A percentile compares a stretch with the other conserved stretches of the same genome.
These are phyloP conservation scores for Spodoptera litura DNA, from an alignment of 1,140 invertebrate species.

Conservation along the genomic window DNA sequence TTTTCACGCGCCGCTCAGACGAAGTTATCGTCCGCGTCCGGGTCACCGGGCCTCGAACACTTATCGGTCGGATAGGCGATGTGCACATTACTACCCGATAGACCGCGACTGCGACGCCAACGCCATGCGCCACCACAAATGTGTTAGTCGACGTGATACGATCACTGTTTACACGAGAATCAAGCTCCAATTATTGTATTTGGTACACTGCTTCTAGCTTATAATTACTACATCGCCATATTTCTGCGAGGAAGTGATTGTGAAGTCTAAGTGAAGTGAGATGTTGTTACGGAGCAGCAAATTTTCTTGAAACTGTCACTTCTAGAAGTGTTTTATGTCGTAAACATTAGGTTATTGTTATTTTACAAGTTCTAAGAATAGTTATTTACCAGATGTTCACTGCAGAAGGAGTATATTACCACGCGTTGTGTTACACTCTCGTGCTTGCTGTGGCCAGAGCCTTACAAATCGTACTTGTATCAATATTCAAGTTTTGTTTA, in stretches of 20 bases:
- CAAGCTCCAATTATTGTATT: conserved; percentile 6
- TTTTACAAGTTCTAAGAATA: not conserved
- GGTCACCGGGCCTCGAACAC: conserved; percentile 68
- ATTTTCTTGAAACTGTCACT: too few species aligned
- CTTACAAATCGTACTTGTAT: conserved; percentile 10
- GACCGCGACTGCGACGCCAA: conserved; percentile 11
- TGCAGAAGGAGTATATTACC: too few species aligned
- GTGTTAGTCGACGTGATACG: conserved; percentile 5
- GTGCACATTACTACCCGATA: conserved; percentile 27
- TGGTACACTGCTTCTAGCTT: conserved; percentile 9
- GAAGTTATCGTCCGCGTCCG: conserved; percentile 74
- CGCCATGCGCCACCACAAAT: not conserved
- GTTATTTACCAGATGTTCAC: not conserved
- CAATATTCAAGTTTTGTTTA: conserved; percentile 23
- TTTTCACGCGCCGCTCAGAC: conserved; percentile 73
- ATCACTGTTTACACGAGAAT: conserved; percentile 2
- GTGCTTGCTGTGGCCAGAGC: conserved; percentile 1
- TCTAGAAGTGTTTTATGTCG: too few species aligned
- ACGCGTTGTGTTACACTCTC: not conserved
- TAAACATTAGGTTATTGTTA: not conserved
- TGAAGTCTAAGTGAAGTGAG: not conserved
- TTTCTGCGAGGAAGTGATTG: not conserved
- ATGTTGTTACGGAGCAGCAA: not conserved
- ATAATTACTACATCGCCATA: not conserved
- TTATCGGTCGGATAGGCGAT: conserved; percentile 44